Evolutionary conservation across 2,797 vertebrate genomes (phyloP).

Genomic region (Rhodeus uyekii): DNA sequence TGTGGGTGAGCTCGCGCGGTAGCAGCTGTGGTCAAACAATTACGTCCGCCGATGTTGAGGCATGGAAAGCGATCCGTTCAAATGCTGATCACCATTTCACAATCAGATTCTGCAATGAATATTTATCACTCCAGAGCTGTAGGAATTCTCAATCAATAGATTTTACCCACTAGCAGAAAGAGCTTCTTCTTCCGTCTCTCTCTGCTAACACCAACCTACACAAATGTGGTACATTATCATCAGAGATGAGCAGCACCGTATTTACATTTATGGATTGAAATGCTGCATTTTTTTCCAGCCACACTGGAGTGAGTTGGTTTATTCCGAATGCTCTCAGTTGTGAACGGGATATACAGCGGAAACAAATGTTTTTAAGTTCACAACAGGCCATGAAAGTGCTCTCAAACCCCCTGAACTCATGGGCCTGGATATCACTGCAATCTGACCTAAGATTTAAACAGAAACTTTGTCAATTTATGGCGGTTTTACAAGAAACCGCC

Average conservation of each 20-base stretch:
- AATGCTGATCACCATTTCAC: slow-evolving; percentile 69
- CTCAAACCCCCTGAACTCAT: slow-evolving; percentile 38
- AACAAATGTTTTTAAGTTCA: slow-evolving; percentile 35
- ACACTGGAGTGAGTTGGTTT: slow-evolving; percentile 30
- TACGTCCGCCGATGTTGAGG: slow-evolving; percentile 48
- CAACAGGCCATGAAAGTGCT: slow-evolving; percentile 46
- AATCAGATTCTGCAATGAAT: slow-evolving; percentile 77
- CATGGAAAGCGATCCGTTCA: slow-evolving; percentile 61
- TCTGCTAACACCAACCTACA: slow-evolving; percentile 66
- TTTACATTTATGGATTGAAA: slow-evolving; percentile 82
- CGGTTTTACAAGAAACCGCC: slow-evolving; percentile 34
- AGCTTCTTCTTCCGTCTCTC: slow-evolving; percentile 53
- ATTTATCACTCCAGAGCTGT: slow-evolving; percentile 72
- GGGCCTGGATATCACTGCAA: slow-evolving; percentile 31
- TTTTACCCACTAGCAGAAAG: slow-evolving; percentile 74
- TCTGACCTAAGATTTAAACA: slow-evolving; percentile 51
- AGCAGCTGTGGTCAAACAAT: slow-evolving; percentile 43
- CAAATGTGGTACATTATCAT: slow-evolving; percentile 79
- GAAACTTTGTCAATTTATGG: slow-evolving; percentile 41
- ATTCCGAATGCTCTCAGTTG: background rate
- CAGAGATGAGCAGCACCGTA: slow-evolving; percentile 70
- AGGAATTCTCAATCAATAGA: slow-evolving; percentile 77
- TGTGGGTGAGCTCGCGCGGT: slow-evolving; percentile 52
- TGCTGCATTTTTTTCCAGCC: slow-evolving; percentile 59
- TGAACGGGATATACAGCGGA: background rate